Conservation (phyloP, 1,140 invertebrate species). For the Drosophila kurseongensis region DNA sequence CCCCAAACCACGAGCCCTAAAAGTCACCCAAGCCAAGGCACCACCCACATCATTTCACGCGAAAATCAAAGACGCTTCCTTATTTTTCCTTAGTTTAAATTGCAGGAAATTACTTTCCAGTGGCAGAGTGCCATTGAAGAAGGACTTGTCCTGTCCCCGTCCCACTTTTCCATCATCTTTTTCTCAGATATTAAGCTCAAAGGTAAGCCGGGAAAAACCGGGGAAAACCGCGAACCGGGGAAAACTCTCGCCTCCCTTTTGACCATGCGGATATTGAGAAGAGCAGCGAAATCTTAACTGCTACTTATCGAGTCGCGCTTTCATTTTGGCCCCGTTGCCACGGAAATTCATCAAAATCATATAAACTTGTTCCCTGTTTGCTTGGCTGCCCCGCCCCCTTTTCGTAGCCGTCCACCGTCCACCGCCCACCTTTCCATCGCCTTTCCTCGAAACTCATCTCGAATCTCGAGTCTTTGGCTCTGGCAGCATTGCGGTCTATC, state of each 20-base stretch:
- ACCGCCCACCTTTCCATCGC: not conserved
- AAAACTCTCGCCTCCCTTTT: slow-evolving; percentile 25
- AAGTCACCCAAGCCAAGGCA: not conserved
- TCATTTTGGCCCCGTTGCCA: slow-evolving; percentile 82
- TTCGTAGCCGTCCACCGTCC: too few relatives aligned
- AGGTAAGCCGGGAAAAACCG: slow-evolving; percentile 40
- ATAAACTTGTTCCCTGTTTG: slow-evolving; percentile 72
- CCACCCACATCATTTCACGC: slow-evolving; percentile 71
- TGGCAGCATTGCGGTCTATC: slow-evolving; percentile 67
- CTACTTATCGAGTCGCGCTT: slow-evolving; percentile 77
- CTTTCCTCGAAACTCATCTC: slow-evolving; percentile 32
- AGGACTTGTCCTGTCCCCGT: not conserved
- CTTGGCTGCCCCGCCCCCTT: slow-evolving; percentile 11
- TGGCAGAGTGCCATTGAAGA: slow-evolving; percentile 24
- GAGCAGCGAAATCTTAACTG: slow-evolving; percentile 76
- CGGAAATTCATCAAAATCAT: slow-evolving; percentile 83
- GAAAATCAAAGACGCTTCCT: slow-evolving; percentile 83
- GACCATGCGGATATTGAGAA: slow-evolving; percentile 66
- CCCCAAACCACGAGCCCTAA: not conserved
- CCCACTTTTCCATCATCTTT: slow-evolving; percentile 35
- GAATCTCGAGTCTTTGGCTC: slow-evolving; percentile 19
- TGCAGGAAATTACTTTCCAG: slow-evolving; percentile 81
- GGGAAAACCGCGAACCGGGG: not conserved
- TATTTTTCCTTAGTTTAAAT: slow-evolving; percentile 84
- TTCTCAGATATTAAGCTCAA: slow-evolving; percentile 75